Evolutionary conservation across 2,797 vertebrate species (phyloP).

Genomic region (Amblyraja radiata): DNA sequence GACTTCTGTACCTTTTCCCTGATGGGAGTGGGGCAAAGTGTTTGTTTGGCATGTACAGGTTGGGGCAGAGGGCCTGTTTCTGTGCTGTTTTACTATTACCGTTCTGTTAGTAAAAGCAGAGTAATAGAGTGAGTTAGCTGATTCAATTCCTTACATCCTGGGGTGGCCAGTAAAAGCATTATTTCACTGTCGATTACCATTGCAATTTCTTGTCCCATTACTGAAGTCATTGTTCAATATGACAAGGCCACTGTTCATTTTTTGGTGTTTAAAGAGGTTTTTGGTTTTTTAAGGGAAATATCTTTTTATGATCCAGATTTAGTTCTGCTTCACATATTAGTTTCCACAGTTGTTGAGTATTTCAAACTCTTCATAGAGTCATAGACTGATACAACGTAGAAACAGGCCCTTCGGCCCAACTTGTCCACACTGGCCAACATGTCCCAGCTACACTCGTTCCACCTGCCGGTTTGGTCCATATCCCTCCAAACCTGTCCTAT

Average conservation of each 20-base stretch:
- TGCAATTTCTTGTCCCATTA: constrained; percentile 18
- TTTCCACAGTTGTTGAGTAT: neutral
- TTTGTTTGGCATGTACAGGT: too few species aligned
- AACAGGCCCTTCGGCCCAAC: too few species aligned
- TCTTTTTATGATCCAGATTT: neutral
- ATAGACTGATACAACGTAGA: too few species aligned
- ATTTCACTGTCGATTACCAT: neutral
- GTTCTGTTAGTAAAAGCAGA: neutral
- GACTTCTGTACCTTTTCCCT: neutral
- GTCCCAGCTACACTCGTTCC: too few species aligned
- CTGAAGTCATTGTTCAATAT: neutral
- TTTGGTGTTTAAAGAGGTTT: neutral
- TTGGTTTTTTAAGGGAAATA: neutral
- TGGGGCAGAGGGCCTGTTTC: too few species aligned
- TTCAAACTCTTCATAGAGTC: neutral
- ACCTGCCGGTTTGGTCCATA: too few species aligned
- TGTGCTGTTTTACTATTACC: neutral
- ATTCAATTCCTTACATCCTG: neutral
- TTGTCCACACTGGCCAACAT: too few species aligned
- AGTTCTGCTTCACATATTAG: neutral
- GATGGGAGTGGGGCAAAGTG: too few species aligned
- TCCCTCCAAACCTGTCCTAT: too few species aligned
- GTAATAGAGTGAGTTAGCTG: neutral
- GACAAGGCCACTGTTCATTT: neutral
- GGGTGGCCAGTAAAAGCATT: neutral